Base-by-base conservation (phyloP, 1,140 invertebrate genomes). In the Episyrphus balteatus region DNA sequence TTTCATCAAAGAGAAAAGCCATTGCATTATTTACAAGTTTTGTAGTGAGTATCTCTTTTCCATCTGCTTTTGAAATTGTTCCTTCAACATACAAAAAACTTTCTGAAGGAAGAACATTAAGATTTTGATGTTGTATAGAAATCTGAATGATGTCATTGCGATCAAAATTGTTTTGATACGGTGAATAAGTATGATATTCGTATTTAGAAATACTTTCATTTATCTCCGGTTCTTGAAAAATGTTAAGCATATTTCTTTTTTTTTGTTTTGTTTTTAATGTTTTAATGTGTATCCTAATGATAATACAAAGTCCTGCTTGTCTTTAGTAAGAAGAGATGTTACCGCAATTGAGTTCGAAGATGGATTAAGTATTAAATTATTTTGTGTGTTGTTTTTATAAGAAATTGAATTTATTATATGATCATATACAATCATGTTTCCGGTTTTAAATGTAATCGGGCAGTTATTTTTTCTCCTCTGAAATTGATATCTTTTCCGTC, bases 1-100 rank as follows among this genome's bases (percentile, higher is more conserved):
- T 68, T 51, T 71, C 68, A 48, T 68, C 59, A 56, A 74, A 73
- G 10, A 73, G 48, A 57, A 61, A 61, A 21, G 59, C 51, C 7
- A 68, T 49, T 14, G 51, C 55, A 55, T 70, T 72, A 53, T 69
- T 70, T 12, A 55, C 52, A 32, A 71, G 45, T 31, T 10, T 47
- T n/a, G 49, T 49, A 1, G 18, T 51, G 3, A 30, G 13, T 12
- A 41, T n/a, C 2, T 45, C 26, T 15, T 44, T 48, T 19, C 49
- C 51, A 50, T 57, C 53, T 14, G 15, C 19, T 49, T 57, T 55
- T 3, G 48, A 43, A 17, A 57, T 9, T 54, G 36, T 51, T n/a
- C 66, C 61, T 44, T 56, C 50, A 12, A 69, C 53, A 42, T 68
- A 56, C 8, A 70, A 18, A 37, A 51, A 62, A 53, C 61, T 69